Evolutionary conservation across 1,140 invertebrate species (phyloP), one percentile per base, ranked within the genome.

Genomic region (Anastrepha ludens): DNA sequence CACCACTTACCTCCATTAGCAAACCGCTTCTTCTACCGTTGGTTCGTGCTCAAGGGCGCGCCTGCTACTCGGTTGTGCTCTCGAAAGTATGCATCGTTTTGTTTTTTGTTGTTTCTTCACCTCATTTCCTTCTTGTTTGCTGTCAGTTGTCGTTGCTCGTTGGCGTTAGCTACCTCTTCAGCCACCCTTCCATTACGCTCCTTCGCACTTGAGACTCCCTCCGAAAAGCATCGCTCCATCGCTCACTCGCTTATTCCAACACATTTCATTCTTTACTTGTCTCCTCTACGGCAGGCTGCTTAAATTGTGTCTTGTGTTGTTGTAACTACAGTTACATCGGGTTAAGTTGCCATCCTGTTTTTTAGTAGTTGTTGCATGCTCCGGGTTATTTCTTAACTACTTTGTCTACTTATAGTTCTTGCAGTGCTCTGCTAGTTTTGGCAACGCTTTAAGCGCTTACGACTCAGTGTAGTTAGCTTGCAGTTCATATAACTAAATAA

Each of bases 21-120:
- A 39, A 74, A 74, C 41, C 44, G 67, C 67, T 47, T 15, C 85
- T 70, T 15, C 58, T 17, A 20, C 60, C 60, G 86, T 39, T 15
- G 47, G 87, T 87, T 87, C 87, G 87, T 87, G 87, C 87, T 81
- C 87, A 87, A 87, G 87, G 87, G 59, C 87, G 39, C 44, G 67
- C 67, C 41, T 74, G 29, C 29, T 67, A 3, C 39, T 67, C 65
- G 39, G 6, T 65, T 64, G 62, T 67, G 64, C 15, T 15, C 44
- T 47, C 15, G 44, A 74, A 47, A n/a, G 67, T 74, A 74, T 47
- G 44, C 41, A 74, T 6, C 44, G 67, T n/a, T 74, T 44, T 44
- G 60, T 62, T 62, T 17, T 62, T 3, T 62, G 50, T 74, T 15
- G 60, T 62, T 62, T 17, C 17, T 62, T 11, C 17, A 13, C 9